Evolutionary conservation across 2,888 invertebrate genomes (phyloP), one percentile per base, ranked within the genome.

Genomic region (Conistra vaccinii): DNA sequence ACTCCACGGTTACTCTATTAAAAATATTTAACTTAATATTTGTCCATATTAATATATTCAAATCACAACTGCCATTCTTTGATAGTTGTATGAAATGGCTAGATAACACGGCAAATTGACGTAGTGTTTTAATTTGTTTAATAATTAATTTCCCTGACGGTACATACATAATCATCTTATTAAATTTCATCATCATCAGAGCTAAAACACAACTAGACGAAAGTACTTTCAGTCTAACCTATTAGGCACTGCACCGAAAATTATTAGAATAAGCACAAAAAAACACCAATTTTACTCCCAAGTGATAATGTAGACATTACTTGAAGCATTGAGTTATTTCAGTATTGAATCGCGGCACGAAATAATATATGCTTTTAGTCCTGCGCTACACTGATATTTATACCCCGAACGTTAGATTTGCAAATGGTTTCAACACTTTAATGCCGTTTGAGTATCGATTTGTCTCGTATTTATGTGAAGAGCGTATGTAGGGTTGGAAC

Each of bases 381-480:
- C 39, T 66, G 9, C 48, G 32, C 35, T 42, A n/a, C 17, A 20
- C 14, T 67, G 57, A 67, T 82, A 78, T 78, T 58, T 82, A 77
- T 67, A 76, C 7, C 48, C 9, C 26, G 45, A 53, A 76, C 67
- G 51, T 62, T 39, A 35, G 42, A 62, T 67, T 76, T 53, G 62
- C 67, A 78, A 82, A 82, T 53, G 51, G 77, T 53, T 58, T 77
- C 67, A 42, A 77, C 55, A 53, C 39, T 82, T 76, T 51, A 67
- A 42, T 73, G 29, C 45, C 53, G 45, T 17, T 75, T 61, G 26
- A 62, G 35, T 57, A 82, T 66, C 39, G 66, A 82, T 76, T 78
- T 53, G 29, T 63, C 55, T 76, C 29, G 17, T 57, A 74, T 74
- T 65, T 76, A 65, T 74, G 42, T 58, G 42, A 29, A 63, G 20